Conservation (phyloP, 2,113 vertebrate genomes). For the Siphamia tubifer region DNA sequence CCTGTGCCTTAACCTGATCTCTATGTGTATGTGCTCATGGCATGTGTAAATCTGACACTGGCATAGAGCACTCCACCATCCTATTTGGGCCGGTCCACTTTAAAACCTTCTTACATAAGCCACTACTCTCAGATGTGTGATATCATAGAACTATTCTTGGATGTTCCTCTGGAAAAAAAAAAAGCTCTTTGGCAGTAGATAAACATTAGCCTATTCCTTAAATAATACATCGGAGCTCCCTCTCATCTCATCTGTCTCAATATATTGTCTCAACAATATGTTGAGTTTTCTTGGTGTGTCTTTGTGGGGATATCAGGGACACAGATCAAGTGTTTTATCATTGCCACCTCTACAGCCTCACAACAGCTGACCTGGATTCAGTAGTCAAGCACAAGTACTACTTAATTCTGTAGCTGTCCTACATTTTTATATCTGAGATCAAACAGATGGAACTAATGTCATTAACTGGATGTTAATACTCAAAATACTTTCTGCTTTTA, state of each 20-base stretch:
- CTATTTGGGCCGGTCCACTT: slow-evolving; percentile 42
- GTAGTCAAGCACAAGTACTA: not conserved
- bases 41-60: slow-evolving; percentile 19
- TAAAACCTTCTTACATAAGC: slow-evolving; percentile 59
- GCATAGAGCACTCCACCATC: slow-evolving; percentile 16
- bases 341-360: not conserved
- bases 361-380: slow-evolving; percentile 22
- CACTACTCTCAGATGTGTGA: slow-evolving; percentile 51
- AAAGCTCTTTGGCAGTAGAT: slow-evolving; percentile 34
- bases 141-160: slow-evolving; percentile 53
- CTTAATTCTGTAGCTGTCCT: not conserved
- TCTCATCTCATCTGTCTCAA: slow-evolving; percentile 15
- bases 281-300: not conserved
- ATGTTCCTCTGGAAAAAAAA: slow-evolving; percentile 52
- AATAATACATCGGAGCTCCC: slow-evolving; percentile 35
- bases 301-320: not conserved
- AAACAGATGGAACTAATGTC: slow-evolving; percentile 1
- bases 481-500: not conserved
- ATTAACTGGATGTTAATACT: not conserved
- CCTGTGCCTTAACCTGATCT: slow-evolving; percentile 30
- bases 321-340: not conserved
- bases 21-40: slow-evolving; percentile 11
- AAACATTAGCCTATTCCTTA: slow-evolving; percentile 45
- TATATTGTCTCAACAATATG: slow-evolving; percentile 5
- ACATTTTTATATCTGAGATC: not conserved